phyloP scores from a whole-genome alignment of 2,797 vertebrate genomes.

The Hemibagrus guttatus region DNA sequence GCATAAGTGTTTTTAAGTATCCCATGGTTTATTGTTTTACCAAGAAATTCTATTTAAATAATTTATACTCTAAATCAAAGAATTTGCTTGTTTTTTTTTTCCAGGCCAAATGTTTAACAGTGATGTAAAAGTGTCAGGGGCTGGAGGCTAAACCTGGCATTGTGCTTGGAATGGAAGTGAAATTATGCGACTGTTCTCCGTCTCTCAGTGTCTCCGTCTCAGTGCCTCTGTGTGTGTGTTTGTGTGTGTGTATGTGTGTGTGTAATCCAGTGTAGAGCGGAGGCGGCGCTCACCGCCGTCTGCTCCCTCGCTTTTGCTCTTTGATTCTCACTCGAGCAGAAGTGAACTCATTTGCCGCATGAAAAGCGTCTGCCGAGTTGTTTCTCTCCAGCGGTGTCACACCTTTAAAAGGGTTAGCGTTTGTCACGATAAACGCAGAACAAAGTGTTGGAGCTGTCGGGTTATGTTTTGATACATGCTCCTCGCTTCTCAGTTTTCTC shows the following conservation, averaged over 20 bases:
- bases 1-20: background rate
- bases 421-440: conserved; percentile 23
- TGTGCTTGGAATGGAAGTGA: conserved; percentile 3
- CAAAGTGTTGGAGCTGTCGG: background rate
- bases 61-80: background rate
- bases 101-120: background rate
- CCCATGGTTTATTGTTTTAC: background rate
- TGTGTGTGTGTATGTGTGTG: conserved; percentile 14
- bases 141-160: background rate
- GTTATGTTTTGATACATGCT: conserved; percentile 23
- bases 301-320: conserved; percentile 36
- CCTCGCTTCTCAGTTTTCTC: background rate
- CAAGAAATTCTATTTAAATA: background rate
- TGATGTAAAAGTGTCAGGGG: background rate
- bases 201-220: conserved; percentile 11
- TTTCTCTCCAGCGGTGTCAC: conserved; percentile 33
- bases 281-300: conserved; percentile 11
- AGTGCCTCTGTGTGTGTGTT: background rate
- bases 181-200: conserved; percentile 5
- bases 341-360: conserved; percentile 58
- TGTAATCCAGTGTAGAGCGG: conserved; percentile 6
- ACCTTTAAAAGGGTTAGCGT: conserved; percentile 36
- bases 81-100: background rate
- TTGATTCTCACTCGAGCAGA: conserved; percentile 60
- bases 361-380: conserved; percentile 34